phyloP scores from a whole-genome alignment of 2,797 vertebrate genomes.

The Enteromius anoplus region DNA sequence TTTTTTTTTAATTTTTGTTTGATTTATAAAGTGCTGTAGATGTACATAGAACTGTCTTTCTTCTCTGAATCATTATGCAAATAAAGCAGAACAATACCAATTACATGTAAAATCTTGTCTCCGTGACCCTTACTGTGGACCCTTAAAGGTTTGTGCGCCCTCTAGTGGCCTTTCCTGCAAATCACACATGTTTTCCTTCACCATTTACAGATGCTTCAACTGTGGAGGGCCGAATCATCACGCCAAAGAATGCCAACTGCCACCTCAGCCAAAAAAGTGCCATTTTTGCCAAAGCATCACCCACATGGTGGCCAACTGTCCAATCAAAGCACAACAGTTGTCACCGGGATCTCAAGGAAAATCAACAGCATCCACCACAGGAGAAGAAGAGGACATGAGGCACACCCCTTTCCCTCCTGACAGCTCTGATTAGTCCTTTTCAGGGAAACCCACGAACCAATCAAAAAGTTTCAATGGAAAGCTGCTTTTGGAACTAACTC shows the following conservation, averaged over 20 bases:
- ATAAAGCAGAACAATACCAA: not conserved
- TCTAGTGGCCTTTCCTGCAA: slow-evolving; percentile 58
- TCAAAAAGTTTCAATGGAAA: slow-evolving; percentile 58
- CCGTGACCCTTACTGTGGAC: not conserved
- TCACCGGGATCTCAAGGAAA: slow-evolving; percentile 81
- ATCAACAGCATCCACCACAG: slow-evolving; percentile 70
- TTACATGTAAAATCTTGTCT: not conserved
- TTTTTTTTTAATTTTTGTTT: not conserved
- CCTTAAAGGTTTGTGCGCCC: slow-evolving; percentile 43
- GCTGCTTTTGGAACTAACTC: slow-evolving; percentile 67
- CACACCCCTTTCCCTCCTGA: slow-evolving; percentile 71
- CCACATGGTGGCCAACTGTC: slow-evolving; percentile 92
- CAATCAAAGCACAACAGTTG: slow-evolving; percentile 81
- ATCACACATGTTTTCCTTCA: not conserved
- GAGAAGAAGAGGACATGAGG: slow-evolving; percentile 79
- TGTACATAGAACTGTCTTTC: not conserved
- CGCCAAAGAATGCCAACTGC: slow-evolving; percentile 93
- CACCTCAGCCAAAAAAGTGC: slow-evolving; percentile 92
- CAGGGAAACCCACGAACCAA: slow-evolving; percentile 63
- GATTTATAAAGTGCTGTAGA: not conserved
- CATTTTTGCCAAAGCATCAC: slow-evolving; percentile 91
- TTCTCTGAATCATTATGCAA: not conserved
- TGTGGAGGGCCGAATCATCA: slow-evolving; percentile 90
- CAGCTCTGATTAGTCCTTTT: slow-evolving; percentile 63
- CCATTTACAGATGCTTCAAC: slow-evolving; percentile 85